Base-by-base conservation (phyloP, 1,140 invertebrate genomes). In the Caenorhabditis briggsae region DNA sequence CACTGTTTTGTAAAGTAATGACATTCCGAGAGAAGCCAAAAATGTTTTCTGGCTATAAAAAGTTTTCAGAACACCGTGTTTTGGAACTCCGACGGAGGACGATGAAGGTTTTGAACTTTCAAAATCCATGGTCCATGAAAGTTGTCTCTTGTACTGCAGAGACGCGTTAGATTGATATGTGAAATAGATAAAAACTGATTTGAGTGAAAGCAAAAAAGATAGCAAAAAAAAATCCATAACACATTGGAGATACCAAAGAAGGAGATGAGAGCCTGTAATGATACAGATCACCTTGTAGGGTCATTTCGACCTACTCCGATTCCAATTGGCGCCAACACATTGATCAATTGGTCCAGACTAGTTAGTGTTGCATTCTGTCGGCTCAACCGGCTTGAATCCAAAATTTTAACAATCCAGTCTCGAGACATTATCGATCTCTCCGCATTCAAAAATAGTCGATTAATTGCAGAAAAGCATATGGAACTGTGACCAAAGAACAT, bases 1-100 rank as follows among this genome's bases (percentile, higher is more conserved):
- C 0, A 70, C 64, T 16, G 64, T 70, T 70, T 70, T 70, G 41
- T 70, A 70, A 41, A 70, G 46, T n/a, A 70, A 16, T 9, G 64
- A 0, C 41, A 70, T 70, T 5, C 64, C 64, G 8, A 70, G 2
- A 5, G 64, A 33, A 70, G 64, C 64, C 33, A 43, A 1, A 8
- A 70, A 70, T 5, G 64, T 70, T 46, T 43, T 70, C 64, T 70
- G 64, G 6, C 18, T 3, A 8, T 14, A 46, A 46, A 46, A 70
- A 46, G 33, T 70, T 5, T 16, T 14, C 14, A 70, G 8, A 2
- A 70, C 41, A 6, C 64, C 41, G 1, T 14, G 41, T 18, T 70
- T 46, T 18, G 20, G 20, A 12, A 6, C 3, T 43, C 11, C 9
- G 1, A 33, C 5, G 9, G 9, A 33, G 14, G 5, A 61, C 9